Evolutionary conservation across 2,888 invertebrate genomes (phyloP).

Genomic region (Hanleya hanleyi): DNA sequence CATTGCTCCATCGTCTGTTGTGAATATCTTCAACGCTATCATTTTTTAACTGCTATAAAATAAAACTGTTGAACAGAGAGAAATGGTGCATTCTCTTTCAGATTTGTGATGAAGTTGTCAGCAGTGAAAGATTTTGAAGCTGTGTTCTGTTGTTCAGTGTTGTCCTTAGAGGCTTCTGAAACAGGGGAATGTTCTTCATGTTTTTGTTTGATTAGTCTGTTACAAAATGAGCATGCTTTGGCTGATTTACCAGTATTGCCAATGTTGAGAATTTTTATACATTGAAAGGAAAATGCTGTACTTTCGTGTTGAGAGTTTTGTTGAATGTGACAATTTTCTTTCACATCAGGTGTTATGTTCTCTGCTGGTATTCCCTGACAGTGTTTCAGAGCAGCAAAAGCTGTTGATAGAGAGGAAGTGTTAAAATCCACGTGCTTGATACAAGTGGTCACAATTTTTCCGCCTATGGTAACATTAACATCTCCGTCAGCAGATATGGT

Average conservation of each 20-base stretch:
- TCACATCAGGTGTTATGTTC: not conserved
- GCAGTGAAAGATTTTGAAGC: no score
- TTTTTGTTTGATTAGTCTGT: not conserved
- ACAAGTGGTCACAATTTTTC: no score
- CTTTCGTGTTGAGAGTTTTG: not conserved
- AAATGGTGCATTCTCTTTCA: not conserved
- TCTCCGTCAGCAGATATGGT: no score
- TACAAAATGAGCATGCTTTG: not conserved
- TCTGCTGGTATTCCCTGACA: not conserved
- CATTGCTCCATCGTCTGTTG: no score
- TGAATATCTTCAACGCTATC: no score
- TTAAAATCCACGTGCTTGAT: not conserved
- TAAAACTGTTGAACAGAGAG: not conserved
- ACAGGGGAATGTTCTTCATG: not conserved
- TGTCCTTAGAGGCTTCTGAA: not conserved
- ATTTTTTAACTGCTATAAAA: no score
- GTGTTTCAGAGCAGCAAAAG: not conserved
- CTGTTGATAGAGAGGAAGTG: not conserved
- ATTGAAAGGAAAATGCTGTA: not conserved
- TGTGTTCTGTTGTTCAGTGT: no score
- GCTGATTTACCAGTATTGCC: not conserved
- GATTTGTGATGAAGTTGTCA: not conserved
- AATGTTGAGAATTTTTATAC: not conserved
- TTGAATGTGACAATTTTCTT: not conserved
- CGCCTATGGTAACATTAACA: no score